Conservation (phyloP, 1,140 invertebrate genomes). For the Zaprionus ornatus region DNA sequence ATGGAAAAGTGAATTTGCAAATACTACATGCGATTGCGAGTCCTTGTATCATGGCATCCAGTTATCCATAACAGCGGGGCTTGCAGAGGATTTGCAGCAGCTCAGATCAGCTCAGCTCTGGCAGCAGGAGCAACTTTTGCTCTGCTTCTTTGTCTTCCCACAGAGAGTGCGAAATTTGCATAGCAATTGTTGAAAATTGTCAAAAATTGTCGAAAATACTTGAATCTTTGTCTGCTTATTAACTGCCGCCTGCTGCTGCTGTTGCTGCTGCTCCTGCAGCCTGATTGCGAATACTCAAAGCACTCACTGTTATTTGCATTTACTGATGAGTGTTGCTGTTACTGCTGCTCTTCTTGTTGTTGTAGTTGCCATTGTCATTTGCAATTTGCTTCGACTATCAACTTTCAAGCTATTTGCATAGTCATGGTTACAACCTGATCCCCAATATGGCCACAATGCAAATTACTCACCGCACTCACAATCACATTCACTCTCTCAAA, state of each 20-base stretch:
- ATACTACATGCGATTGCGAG: constrained; percentile 68
- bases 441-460: constrained; percentile 34
- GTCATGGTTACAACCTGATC: constrained; percentile 53
- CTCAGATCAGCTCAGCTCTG: background rate
- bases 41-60: constrained; percentile 43
- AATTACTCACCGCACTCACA: constrained; percentile 30
- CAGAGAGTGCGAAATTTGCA: constrained; percentile 57
- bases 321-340: constrained; percentile 32
- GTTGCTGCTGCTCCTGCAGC: constrained; percentile 8
- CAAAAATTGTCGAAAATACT: constrained; percentile 43
- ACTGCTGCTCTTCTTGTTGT: background rate
- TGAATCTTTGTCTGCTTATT: constrained; percentile 58
- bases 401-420: constrained; percentile 62
- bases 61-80: constrained; percentile 47
- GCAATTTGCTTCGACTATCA: constrained; percentile 53
- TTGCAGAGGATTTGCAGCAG: constrained; percentile 31
- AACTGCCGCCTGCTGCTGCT: constrained; percentile 27
- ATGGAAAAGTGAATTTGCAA: constrained; percentile 83
- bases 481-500: constrained; percentile 1
- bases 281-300: constrained; percentile 45
- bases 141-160: constrained; percentile 13
- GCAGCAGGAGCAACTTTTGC: constrained; percentile 30
- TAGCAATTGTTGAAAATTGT: constrained; percentile 55
- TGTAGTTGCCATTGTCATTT: constrained; percentile 30
- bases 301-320: constrained; percentile 47